A percentile compares a stretch with the other conserved stretches of the same genome.
Evolutionary conservation across 2,797 vertebrate genomes (phyloP).

Genomic region (Gorsachius magnificus): DNA sequence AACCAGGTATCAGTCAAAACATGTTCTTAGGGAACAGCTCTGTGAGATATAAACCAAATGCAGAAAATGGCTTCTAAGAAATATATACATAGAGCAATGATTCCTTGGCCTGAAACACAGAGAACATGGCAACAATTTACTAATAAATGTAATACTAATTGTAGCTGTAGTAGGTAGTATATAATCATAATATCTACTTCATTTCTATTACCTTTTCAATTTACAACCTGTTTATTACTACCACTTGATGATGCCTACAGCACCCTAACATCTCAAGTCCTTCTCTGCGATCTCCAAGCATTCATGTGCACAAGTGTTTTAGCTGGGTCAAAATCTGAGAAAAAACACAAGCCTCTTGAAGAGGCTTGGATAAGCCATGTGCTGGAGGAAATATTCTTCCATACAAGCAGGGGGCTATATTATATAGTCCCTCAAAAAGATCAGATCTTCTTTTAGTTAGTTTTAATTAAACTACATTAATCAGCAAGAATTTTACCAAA

Average conservation of each 20-base stretch:
- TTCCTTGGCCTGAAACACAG: neutral
- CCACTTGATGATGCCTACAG: neutral
- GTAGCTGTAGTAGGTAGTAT: neutral
- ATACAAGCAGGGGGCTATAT: neutral
- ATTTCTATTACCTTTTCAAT: neutral
- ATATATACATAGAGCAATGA: neutral
- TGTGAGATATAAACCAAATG: neutral
- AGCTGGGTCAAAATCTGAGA: neutral
- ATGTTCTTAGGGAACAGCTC: neutral
- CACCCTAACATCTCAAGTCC: neutral
- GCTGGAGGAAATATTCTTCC: neutral
- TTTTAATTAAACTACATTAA: neutral
- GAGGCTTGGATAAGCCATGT: neutral
- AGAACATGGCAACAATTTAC: neutral
- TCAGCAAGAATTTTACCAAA: neutral
- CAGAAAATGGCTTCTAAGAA: neutral
- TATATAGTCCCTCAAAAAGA: neutral
- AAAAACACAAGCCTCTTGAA: neutral
- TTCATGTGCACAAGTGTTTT: neutral
- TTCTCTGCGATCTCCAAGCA: neutral
- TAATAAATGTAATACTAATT: neutral
- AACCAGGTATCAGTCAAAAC: neutral
- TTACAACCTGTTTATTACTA: neutral
- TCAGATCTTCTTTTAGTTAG: neutral
- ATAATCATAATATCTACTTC: neutral